phyloP scores from a whole-genome alignment of 2,797 vertebrate genomes.

The Cottoperca gobio region DNA sequence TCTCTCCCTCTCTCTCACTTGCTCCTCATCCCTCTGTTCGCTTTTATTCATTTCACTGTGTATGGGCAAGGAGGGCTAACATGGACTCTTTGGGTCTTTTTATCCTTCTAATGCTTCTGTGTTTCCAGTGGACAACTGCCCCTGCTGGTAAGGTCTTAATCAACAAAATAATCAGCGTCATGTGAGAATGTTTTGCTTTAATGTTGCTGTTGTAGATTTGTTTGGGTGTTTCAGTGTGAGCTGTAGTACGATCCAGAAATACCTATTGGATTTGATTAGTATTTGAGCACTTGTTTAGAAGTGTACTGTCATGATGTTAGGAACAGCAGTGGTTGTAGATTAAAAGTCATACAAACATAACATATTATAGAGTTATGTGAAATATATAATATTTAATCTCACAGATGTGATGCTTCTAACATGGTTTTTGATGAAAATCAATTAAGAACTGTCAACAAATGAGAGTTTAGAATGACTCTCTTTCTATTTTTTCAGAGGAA shows the following conservation, averaged over 20 bases:
- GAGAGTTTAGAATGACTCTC: conserved; percentile 20
- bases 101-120: conserved; percentile 65
- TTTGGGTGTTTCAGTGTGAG: conserved; percentile 35
- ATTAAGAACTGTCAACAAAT: background rate
- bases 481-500: conserved; percentile 67
- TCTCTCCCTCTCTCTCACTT: conserved; percentile 40
- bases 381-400: background rate
- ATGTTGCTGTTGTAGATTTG: conserved; percentile 11
- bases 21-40: conserved; percentile 61
- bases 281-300: background rate
- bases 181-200: conserved; percentile 35
- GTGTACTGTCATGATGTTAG: background rate
- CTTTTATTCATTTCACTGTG: conserved; percentile 70
- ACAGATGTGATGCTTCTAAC: background rate
- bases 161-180: conserved; percentile 46
- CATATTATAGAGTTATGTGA: background rate
- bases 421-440: background rate
- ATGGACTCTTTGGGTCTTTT: conserved; percentile 80
- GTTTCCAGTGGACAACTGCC: conserved; percentile 64
- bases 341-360: conserved; percentile 1
- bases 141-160: conserved; percentile 76
- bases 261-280: conserved; percentile 15
- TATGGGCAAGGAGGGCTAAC: conserved; percentile 64
- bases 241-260: conserved; percentile 1
- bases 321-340: background rate